Evolutionary conservation across 2,888 invertebrate genomes (phyloP), one percentile per base, ranked within the genome.

Genomic region (Xestia xanthographa): DNA sequence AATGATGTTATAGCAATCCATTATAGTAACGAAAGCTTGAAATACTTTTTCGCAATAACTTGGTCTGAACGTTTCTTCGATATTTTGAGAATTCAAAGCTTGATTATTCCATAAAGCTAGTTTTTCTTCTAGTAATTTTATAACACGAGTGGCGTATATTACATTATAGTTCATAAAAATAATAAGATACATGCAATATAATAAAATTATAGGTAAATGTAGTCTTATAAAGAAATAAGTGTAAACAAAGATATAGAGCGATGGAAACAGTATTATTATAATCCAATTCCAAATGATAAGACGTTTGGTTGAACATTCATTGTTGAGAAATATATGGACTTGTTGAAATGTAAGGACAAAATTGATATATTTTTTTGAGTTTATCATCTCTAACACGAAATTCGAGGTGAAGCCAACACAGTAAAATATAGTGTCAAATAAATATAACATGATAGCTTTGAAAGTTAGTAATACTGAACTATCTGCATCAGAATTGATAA

Each of bases 91-190:
- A 45, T 65, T 5, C 41, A 85, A 45, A 38, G 43, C 62, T 22
- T 79, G n/a, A 29, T 34, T n/a, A 73, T 73, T 84, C 84, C 84
- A 84, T 5, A 84, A 4, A 43, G 3, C 22, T 5, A 81, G 38
- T 68, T 81, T 81, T 29, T 71, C 17, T 63, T 76, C 53, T 17
- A 84, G 75, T 26, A 84, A 38, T 17, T 71, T 56, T 0, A 84
- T 66, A 0, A 69, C n/a, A 66, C 76, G 53, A 1, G 53, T 62
- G 9, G 77, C 77, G 66, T 82, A 79, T 14, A 79, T 56, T 9
- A 77, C 58, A 65, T 77, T 72, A 12, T 17, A 34, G 62, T 85
- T 79, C 53, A 79, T 69, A 63, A 29, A 60, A n/a, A 66, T 20
- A 12, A 77, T 22, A 65, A 72, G 29, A 5, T 34, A 53, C 53